Base-by-base conservation (phyloP, 1,140 invertebrate species). In the Brachystomella parvula region DNA sequence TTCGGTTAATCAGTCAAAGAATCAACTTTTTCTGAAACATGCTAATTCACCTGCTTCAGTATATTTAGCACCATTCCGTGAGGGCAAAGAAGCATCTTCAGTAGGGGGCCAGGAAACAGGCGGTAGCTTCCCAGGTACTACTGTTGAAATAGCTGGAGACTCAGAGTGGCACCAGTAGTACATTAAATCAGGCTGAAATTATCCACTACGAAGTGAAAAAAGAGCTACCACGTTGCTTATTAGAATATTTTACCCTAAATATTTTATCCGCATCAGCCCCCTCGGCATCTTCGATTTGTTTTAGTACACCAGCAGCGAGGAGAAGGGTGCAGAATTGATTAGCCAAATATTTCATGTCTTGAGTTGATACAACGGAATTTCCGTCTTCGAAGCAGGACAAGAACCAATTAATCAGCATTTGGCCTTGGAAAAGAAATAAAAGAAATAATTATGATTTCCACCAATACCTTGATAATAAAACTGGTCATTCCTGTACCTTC, bases 401-500 rank as follows among this genome's bases (percentile, higher is more conserved):
- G 67, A 94, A 83, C 89, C 91, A 93, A 76, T 92, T 90, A 57
- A 93, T 81, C 70, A 96, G 81, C 87, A 93, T 92, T 79, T 93
- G 87, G 76, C 92, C 92, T 94, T 79, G 49, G 80, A 79, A 59
- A 75, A 72, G 68, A 60, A 33, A 47, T 47, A 58, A 56, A 66
- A 53, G n/a, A n/a, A n/a, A n/a, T n/a, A n/a, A n/a, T n/a, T n/a
- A n/a, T n/a, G n/a, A 32, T 53, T 1, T 32, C 28, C 30, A 60
- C 2, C 19, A 19, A 9, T 15, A 3, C 6, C 2, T 28, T 3
- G 12, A 29, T n/a, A 6, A 32, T 17, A 21, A 1, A 19, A 15
- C 24, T 1, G 26, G 32, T 15, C 21, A 0, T 1, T 31, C 32
- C n/a, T 47, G 31, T 81, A 91, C 90, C 91, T 88, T 93, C 89